These are phyloP conservation scores for Mobula birostris DNA, from an alignment of 2,113 vertebrate species.

Conservation along the genomic window DNA sequence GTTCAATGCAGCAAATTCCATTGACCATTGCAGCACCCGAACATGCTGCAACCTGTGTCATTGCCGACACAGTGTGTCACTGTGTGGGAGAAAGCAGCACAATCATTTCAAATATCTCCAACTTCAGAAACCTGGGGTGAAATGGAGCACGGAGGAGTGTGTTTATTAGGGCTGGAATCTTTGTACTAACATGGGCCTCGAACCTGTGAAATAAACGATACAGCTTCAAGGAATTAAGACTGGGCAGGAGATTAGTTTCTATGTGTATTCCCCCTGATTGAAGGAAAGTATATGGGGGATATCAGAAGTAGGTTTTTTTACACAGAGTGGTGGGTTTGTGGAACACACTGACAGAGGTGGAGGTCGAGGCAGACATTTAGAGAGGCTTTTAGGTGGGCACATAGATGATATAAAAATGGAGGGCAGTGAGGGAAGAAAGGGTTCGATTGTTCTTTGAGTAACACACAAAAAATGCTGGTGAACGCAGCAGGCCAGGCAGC, in stretches of 20 bases:
- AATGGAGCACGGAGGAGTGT: not conserved
- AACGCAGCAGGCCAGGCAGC: too few species aligned
- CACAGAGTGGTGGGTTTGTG: too few species aligned
- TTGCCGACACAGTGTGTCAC: too few species aligned
- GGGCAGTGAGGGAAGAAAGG: too few species aligned
- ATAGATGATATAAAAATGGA: too few species aligned
- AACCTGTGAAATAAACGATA: not conserved
- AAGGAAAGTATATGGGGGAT: too few species aligned
- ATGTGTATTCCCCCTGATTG: not conserved
- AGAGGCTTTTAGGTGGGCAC: too few species aligned
- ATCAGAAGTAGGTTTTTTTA: too few species aligned
- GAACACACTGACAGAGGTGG: too few species aligned
- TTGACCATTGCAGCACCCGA: not conserved
- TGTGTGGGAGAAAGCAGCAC: not conserved
- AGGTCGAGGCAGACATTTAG: too few species aligned
- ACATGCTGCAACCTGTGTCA: not conserved
- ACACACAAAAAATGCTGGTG: too few species aligned
- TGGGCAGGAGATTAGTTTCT: not conserved
- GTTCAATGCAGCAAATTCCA: not conserved
- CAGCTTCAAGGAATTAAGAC: not conserved
- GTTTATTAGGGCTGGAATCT: not conserved
- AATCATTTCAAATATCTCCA: not conserved
- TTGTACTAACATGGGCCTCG: not conserved
- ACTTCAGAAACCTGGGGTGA: not conserved
- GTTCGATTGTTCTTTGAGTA: too few species aligned